Evolutionary conservation across 2,797 vertebrate species (phyloP), one percentile per base, ranked within the genome.

Genomic region (Heliangelus exortis): DNA sequence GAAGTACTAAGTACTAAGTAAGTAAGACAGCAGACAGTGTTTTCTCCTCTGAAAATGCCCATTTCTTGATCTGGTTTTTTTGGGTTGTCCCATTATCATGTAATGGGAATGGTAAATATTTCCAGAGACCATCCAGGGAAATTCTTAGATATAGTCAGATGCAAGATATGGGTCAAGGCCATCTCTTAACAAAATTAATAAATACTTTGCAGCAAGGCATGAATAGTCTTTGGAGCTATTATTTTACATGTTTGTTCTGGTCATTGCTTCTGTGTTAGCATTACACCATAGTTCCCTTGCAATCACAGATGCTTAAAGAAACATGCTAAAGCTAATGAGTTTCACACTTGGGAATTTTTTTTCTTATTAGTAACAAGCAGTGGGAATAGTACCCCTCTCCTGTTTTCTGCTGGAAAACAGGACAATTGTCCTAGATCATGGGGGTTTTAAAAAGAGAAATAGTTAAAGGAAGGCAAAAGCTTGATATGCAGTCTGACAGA

Each of bases 101-200:
- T 62, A 82, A 68, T 26, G 25, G 75, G n/a, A 86, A 86, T 10
- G 29, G 34, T 59, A 80, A 92, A 81, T 72, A 41, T 87, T 92
- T 89, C 87, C 66, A 91, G 61, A 72, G 58, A 93, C 43, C 71
- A 67, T 54, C 54, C 68, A 75, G 51, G 76, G 43, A 63, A 89
- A 80, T 67, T 93, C 57, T 91, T 72, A 74, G 72, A 75, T 36
- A 54, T 29, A 86, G 73, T 77, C 58, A 85, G 43, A 91, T 84
- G 71, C 71, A 91, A 85, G 55, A 74, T 86, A 79, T 90, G 95
- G 93, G 87, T 73, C 28, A 47, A 85, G 51, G 80, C 89, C 77
- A 86, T 78, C 51, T 81, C 66, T 89, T 91, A 87, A 81, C 48
- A 50, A 96, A 94, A 96, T 94, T 93, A 92, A 88, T 92, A 94